Evolutionary conservation across 2,888 invertebrate genomes (phyloP).

Genomic region (Mythimna loreyi): DNA sequence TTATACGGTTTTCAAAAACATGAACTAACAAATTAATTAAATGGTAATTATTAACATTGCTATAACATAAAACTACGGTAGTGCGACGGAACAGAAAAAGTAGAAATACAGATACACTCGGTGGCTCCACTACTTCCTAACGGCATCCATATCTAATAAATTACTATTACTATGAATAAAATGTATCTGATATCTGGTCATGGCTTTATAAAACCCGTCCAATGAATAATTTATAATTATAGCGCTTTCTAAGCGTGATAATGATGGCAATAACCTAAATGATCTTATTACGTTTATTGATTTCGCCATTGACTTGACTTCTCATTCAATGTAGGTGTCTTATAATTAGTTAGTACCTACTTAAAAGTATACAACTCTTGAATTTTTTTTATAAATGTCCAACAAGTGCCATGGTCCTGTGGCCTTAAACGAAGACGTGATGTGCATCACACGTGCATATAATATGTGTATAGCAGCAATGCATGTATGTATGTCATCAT

Average conservation of each 20-base stretch:
- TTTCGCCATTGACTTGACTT: background rate
- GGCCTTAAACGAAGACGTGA: slow-evolving; percentile 11
- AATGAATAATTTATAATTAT: slow-evolving; percentile 25
- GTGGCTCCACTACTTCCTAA: slow-evolving; percentile 13
- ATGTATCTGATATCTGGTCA: slow-evolving; percentile 2
- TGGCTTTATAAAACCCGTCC: slow-evolving; percentile 6
- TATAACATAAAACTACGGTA: slow-evolving; percentile 9
- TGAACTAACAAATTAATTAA: slow-evolving; percentile 15
- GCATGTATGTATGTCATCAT: slow-evolving; percentile 65
- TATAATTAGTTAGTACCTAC: background rate
- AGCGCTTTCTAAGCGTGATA: slow-evolving; percentile 26
- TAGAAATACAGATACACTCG: slow-evolving; percentile 8
- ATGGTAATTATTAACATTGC: slow-evolving; percentile 23
- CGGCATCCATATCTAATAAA: slow-evolving; percentile 8
- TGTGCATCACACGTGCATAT: background rate
- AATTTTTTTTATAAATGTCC: no score
- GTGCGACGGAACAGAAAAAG: slow-evolving; percentile 1
- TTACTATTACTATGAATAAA: background rate
- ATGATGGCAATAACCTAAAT: slow-evolving; percentile 3
- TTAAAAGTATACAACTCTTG: background rate
- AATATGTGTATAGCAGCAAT: slow-evolving; percentile 18
- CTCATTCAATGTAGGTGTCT: background rate
- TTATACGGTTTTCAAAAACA: slow-evolving; percentile 20
- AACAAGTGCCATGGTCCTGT: background rate
- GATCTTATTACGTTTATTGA: background rate